Base-by-base conservation (phyloP, 1,140 invertebrate species). In the Aphelenchoides besseyi region DNA sequence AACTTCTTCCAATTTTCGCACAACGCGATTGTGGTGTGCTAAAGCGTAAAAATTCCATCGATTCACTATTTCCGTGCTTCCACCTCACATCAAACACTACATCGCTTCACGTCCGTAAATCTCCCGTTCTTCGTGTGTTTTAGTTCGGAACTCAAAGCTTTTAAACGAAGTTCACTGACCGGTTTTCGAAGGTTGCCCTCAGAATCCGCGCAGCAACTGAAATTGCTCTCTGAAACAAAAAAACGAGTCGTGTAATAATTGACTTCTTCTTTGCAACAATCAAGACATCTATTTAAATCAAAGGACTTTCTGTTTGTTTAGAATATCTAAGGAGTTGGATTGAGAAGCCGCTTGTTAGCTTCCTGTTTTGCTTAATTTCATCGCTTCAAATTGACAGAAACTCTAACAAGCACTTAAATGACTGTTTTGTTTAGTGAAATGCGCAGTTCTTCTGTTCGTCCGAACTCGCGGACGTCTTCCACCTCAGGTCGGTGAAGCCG, bases 1-100 rank as follows among this genome's bases (percentile, higher is more conserved):
- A 48, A 48, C 41, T 48, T 48, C 41, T 48, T 48, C 41, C 41
- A 48, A 48, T 48, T 48, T 48, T 48, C 41, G 41, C 41, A 48
- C 41, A 48, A 23, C 12, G 23, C 41, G 12, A 23, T 48, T 48
- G n/a, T n/a, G n/a, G n/a, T n/a, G n/a, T 48, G 41, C 23, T 48
- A 48, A 23, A 48, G 41, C 41, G 41, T 48, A 23, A 48, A 48
- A 48, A 48, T 48, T 48, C 41, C 12, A 48, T 23, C 41, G 41
- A 48, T 48, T 48, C 41, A 48, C 12, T 23, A 48, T 23, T 12
- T 23, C 41, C 41, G 41, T 23, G 23, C 41, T 48, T 48, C 41
- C 23, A 48, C 41, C 41, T 48, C 41, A 48, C 41, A 16, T 48
- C 41, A 23, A 12, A 12, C 23, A 48, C 41, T 48, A 16, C 41